These are phyloP conservation scores for Ariolimax columbianus DNA, from an alignment of 2,888 invertebrate species.

Conservation along the genomic window DNA sequence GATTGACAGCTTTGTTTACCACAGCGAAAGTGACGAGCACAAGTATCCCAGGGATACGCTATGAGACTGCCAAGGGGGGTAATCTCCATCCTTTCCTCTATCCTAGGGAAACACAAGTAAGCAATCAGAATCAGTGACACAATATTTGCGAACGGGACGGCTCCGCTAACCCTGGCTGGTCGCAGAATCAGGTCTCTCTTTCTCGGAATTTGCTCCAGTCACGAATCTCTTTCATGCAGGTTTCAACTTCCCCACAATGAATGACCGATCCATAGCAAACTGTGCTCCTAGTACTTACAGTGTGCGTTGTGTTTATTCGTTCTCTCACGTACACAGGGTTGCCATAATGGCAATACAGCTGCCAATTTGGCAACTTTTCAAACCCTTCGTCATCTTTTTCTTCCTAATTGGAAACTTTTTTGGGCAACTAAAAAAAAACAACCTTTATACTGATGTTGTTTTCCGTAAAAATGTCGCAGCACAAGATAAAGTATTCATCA, in stretches of 20 bases:
- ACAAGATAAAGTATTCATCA: no score
- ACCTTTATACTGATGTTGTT: no score
- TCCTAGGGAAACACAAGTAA: background rate
- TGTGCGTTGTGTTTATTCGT: conserved; percentile 3
- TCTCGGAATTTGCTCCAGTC: conserved; percentile 26
- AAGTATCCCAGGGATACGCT: background rate
- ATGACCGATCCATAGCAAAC: background rate
- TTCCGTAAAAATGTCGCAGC: no score
- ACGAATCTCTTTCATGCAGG: conserved; percentile 4
- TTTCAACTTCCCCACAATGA: background rate
- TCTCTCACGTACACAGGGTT: no score
- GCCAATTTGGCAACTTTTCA: no score
- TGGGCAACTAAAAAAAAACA: no score
- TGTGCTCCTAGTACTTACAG: conserved; percentile 4
- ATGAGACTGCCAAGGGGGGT: background rate
- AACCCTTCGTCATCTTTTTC: no score
- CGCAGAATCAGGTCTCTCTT: background rate
- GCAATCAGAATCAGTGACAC: conserved; percentile 7
- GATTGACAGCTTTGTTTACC: background rate
- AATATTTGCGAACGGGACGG: background rate
- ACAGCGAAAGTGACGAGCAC: background rate
- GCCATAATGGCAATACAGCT: no score
- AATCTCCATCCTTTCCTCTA: background rate
- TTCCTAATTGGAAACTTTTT: no score
- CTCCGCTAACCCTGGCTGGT: background rate